Conservation (phyloP, 2,888 invertebrate species). For the Lepidocyrtoides sp. region DNA sequence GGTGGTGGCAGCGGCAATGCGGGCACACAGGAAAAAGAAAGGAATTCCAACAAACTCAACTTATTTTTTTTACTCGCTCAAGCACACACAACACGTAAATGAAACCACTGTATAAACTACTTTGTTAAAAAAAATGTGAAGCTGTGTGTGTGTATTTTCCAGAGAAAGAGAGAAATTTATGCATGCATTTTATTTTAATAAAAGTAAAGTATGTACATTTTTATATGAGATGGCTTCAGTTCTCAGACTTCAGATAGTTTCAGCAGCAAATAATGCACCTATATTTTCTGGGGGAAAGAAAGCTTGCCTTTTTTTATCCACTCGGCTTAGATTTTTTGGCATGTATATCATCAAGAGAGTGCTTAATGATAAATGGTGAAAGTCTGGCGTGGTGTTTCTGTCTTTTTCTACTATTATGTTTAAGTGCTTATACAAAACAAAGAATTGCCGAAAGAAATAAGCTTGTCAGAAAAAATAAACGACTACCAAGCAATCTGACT, state of each 20-base stretch:
- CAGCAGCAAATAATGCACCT: too few species aligned
- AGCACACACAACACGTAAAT: too few species aligned
- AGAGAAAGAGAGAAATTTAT: too few species aligned
- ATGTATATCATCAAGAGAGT: not conserved
- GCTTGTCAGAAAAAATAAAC: too few species aligned
- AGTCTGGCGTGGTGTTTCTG: not conserved
- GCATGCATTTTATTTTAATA: too few species aligned
- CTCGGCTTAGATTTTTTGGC: not conserved
- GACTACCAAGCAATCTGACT: too few species aligned
- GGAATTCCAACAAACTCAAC: not conserved
- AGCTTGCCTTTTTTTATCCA: not conserved
- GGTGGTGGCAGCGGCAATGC: slow-evolving; percentile 8
- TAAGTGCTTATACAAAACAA: not conserved
- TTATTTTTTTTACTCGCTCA: not conserved
- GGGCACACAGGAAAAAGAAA: not conserved
- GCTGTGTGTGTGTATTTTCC: too few species aligned
- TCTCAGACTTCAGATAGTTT: too few species aligned
- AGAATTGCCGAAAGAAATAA: not conserved
- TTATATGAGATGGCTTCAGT: too few species aligned
- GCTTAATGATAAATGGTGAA: slow-evolving; percentile 23
- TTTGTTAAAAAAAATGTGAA: too few species aligned
- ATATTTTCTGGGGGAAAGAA: not conserved
- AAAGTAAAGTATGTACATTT: too few species aligned
- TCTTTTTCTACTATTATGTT: not conserved
- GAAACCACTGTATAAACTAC: too few species aligned